These are phyloP conservation scores for Patella depressa DNA, from an alignment of 2,888 invertebrate species.

Conservation along the genomic window DNA sequence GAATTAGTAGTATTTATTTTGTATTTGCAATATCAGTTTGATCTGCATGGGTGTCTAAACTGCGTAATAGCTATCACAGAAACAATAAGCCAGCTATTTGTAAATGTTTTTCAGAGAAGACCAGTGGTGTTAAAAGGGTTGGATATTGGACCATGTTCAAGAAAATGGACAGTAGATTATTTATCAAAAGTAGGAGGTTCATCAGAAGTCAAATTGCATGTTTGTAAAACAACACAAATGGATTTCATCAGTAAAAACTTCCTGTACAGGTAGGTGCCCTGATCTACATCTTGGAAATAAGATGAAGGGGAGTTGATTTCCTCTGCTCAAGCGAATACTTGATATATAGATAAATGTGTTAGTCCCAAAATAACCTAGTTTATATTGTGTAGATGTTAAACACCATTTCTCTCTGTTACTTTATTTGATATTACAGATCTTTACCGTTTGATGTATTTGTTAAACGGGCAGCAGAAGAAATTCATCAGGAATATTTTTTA, in stretches of 20 bases:
- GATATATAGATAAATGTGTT: too few species aligned
- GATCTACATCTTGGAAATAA: neutral
- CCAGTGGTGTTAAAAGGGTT: conserved; percentile 72
- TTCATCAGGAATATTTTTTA: conserved; percentile 68
- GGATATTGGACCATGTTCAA: conserved; percentile 72
- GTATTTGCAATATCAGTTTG: too few species aligned
- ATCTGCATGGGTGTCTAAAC: too few species aligned
- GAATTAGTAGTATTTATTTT: too few species aligned
- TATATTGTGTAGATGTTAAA: too few species aligned
- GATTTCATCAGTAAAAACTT: conserved; percentile 75
- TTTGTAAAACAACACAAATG: conserved; percentile 71
- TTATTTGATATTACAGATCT: conserved; percentile 59
- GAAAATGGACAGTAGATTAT: conserved; percentile 73
- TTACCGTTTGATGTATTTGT: conserved; percentile 72
- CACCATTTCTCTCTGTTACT: too few species aligned
- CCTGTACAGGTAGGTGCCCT: conserved; percentile 69
- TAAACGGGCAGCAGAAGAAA: conserved; percentile 63
- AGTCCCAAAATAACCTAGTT: too few species aligned
- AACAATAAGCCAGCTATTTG: neutral
- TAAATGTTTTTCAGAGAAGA: conserved; percentile 48
- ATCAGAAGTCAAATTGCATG: conserved; percentile 73
- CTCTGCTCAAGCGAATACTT: neutral
- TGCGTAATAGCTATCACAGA: too few species aligned
- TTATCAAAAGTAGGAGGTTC: conserved; percentile 67
- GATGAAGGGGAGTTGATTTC: neutral